A percentile compares a stretch with the other conserved stretches of the same genome.
Conservation (phyloP, 2,797 vertebrate species). For the Mico argentatus region DNA sequence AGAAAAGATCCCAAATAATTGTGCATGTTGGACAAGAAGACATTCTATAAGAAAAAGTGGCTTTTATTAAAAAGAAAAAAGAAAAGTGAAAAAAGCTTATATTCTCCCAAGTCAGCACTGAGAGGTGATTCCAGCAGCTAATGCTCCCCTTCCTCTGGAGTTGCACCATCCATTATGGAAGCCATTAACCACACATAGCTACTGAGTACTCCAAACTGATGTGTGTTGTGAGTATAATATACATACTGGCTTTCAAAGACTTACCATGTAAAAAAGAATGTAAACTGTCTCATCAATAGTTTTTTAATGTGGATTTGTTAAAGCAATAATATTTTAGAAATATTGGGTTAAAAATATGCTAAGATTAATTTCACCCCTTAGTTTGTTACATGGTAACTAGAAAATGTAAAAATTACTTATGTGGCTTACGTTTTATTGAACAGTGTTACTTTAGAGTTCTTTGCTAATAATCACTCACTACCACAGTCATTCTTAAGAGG, state of each 20-base stretch:
- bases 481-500: not conserved
- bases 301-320: slow-evolving; percentile 9
- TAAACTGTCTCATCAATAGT: not conserved
- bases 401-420: not conserved
- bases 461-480: not conserved
- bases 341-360: not conserved
- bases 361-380: not conserved
- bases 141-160: not conserved
- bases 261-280: not conserved
- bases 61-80: not conserved
- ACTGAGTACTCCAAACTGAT: not conserved
- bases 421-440: not conserved
- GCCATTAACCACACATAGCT: not conserved
- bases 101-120: not conserved
- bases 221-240: not conserved
- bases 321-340: slow-evolving; percentile 5
- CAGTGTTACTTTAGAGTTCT: not conserved
- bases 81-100: not conserved
- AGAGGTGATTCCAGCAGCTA: not conserved
- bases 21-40: not conserved
- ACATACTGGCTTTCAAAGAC: slow-evolving; percentile 10
- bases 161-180: not conserved
- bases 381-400: not conserved
- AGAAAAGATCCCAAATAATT: not conserved
- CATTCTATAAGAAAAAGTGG: not conserved